phyloP scores from a whole-genome alignment of 92 coral and sea anemone species.

The Phenganax stokvisi region DNA sequence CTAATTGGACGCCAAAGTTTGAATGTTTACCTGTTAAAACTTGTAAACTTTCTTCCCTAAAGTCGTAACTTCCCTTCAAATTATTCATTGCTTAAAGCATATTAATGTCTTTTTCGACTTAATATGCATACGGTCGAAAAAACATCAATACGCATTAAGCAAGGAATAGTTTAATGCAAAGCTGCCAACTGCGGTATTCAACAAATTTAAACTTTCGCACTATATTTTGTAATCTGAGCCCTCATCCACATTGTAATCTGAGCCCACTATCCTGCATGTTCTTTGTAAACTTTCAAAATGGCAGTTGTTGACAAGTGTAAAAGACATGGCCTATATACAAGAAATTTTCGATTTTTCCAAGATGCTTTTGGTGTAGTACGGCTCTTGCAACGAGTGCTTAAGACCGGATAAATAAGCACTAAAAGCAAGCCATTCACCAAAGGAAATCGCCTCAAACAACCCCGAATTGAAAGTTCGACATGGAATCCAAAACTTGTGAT shows the following conservation, averaged over 20 bases:
- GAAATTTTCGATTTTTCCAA: background rate
- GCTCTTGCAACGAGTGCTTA: background rate
- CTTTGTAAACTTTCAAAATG: background rate
- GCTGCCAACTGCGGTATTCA: background rate
- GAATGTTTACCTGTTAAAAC: too few relatives aligned
- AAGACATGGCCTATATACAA: background rate
- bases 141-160: too few relatives aligned
- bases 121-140: too few relatives aligned
- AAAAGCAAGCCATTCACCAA: background rate
- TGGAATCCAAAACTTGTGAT: background rate
- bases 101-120: too few relatives aligned
- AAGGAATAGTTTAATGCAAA: too few relatives aligned
- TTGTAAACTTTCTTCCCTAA: too few relatives aligned
- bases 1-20: background rate
- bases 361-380: background rate
- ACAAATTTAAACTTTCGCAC: background rate
- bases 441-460: background rate
- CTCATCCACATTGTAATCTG: background rate
- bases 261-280: background rate
- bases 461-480: background rate
- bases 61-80: too few relatives aligned
- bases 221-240: background rate
- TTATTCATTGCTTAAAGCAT: too few relatives aligned
- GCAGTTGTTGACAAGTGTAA: background rate
- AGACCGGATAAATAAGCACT: background rate